phyloP scores from a whole-genome alignment of 2,113 vertebrate genomes.

The Phylloscopus trochiloides region DNA sequence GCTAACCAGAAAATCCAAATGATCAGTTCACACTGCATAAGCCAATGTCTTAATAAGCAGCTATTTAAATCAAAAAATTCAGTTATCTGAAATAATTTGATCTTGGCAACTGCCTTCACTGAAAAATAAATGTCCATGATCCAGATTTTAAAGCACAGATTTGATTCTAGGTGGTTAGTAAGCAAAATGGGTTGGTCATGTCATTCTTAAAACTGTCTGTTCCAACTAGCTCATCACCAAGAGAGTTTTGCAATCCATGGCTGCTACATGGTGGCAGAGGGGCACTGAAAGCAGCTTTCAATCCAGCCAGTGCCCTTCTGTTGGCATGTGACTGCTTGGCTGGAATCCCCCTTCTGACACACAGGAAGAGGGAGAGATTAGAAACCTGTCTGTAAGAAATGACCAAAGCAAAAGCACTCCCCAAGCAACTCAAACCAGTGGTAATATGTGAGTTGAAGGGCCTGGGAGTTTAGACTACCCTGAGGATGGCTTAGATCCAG shows the following conservation, averaged over 20 bases:
- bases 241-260: background rate
- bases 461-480: background rate
- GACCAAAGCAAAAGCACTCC: background rate
- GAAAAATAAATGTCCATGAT: background rate
- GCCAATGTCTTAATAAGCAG: background rate
- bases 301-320: background rate
- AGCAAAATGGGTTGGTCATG: background rate
- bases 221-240: accelerated
- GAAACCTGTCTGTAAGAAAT: background rate
- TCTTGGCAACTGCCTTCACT: background rate
- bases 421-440: background rate
- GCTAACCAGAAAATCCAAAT: background rate
- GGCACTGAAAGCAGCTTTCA: background rate
- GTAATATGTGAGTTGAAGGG: background rate
- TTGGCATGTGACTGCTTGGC: background rate
- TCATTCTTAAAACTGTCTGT: background rate
- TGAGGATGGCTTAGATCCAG: background rate
- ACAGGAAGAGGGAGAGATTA: background rate
- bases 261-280: background rate
- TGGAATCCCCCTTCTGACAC: background rate
- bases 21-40: background rate
- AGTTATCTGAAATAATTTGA: background rate
- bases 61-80: background rate
- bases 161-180: background rate
- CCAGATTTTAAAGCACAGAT: background rate